These are phyloP conservation scores for Podiceps cristatus DNA, from an alignment of 2,113 vertebrate genomes.

Conservation along the genomic window DNA sequence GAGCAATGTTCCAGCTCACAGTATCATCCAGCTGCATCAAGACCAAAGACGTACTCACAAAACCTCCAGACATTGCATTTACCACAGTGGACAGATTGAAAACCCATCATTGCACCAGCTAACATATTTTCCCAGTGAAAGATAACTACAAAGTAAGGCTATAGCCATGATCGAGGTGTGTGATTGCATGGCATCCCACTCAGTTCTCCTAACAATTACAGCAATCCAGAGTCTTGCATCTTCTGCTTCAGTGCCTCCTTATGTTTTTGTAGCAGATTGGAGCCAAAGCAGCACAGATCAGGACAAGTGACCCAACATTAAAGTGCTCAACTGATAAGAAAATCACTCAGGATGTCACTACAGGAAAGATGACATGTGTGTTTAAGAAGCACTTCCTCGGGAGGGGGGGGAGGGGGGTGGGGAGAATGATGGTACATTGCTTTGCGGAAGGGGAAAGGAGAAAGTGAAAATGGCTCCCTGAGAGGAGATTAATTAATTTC, in stretches of 20 bases:
- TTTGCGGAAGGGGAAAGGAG: background rate
- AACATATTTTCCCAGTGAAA: background rate
- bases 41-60: background rate
- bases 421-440: no score
- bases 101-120: background rate
- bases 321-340: background rate
- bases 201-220: background rate
- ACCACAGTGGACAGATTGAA: background rate
- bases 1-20: background rate
- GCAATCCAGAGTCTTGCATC: background rate
- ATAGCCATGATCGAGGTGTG: background rate
- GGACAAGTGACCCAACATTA: background rate
- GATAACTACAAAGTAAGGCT: background rate
- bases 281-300: background rate
- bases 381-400: background rate
- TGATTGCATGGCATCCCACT: background rate
- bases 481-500: background rate
- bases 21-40: background rate
- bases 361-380: background rate
- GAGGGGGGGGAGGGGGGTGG: rapidly evolving
- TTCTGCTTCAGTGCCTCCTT: background rate
- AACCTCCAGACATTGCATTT: background rate
- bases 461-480: background rate
- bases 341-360: background rate
- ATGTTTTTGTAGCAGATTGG: background rate